Evolutionary conservation across 2,113 vertebrate genomes (phyloP).

Genomic region (Eubucco bourcierii): DNA sequence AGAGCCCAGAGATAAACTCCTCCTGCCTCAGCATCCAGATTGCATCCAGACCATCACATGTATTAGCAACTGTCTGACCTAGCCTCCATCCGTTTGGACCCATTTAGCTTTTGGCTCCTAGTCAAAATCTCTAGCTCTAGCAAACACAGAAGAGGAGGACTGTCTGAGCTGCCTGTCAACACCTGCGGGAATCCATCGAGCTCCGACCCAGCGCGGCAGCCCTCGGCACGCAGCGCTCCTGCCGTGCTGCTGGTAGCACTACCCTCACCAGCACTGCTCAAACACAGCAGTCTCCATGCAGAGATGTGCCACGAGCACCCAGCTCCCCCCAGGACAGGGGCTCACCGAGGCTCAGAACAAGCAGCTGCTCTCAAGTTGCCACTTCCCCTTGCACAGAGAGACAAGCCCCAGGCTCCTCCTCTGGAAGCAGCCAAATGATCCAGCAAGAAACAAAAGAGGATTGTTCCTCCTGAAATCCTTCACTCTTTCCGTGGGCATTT

Average conservation of each 20-base stretch:
- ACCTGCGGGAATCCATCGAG: background rate
- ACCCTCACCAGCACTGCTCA: background rate
- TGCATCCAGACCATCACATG: background rate
- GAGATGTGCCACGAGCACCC: background rate
- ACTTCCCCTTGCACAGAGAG: background rate
- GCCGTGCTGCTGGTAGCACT: background rate
- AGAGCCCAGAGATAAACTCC: background rate
- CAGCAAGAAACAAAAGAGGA: background rate
- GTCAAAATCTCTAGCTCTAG: constrained; percentile 20
- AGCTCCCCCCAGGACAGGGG: background rate
- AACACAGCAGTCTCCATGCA: background rate
- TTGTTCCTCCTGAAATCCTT: background rate
- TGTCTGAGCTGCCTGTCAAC: background rate
- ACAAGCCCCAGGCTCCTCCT: constrained; percentile 8
- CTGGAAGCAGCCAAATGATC: background rate
- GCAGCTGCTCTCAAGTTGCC: background rate
- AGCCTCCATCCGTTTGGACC: background rate
- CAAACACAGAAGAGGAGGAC: background rate
- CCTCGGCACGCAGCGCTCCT: background rate
- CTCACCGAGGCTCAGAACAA: background rate
- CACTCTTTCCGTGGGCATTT: background rate
- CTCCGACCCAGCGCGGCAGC: background rate
- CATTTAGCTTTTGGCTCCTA: constrained; percentile 16
- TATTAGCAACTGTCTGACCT: background rate
- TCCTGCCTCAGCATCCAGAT: background rate